Base-by-base conservation (phyloP, 2,797 vertebrate genomes). In the Acipenser transmontanus region DNA sequence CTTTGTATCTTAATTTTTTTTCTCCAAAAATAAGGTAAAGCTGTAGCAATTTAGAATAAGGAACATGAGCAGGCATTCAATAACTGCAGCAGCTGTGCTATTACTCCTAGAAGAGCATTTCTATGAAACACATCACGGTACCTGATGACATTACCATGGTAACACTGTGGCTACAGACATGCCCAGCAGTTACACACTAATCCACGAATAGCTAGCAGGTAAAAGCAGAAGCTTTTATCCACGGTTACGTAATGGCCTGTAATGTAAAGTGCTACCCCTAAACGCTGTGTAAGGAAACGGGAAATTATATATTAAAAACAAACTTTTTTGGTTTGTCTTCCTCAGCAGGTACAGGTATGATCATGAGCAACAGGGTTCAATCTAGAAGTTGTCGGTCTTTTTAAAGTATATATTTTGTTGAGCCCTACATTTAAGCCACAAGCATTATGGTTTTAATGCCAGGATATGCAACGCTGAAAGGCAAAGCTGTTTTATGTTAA, bases 1-100 rank as follows among this genome's bases (percentile, higher is more conserved):
- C 83, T 87, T 89, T 87, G 73, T 80, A 73, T 72, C 54, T 57
- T 57, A 51, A 49, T 34, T 34, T 34, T 34, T 34, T 34, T 34
- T 34, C 34, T 34, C 34, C 34, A 34, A 34, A 34, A 34, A 34
- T 34, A 34, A 34, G 34, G 34, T 34, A 34, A 34, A 34, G 34
- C 34, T 34, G 34, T 34, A 3, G 17, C 17, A 17, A 17, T 17
- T 17, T 17, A 17, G 17, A 17, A 34, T 34, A 34, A 34, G 4
- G 34, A 34, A 34, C 34, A 34, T 4, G 34, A 34, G 34, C 34
- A 34, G 34, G 34, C 34, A 34, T 34, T 34, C 2, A 34, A 34
- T 34, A 34, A 34, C 34, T 34, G 20, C 20, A 34, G 2, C 20
- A 34, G 20, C 20, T 34, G 34, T 34, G 34, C 34, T 34, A 4